Base-by-base conservation (phyloP, 2,888 invertebrate genomes). In the Acheta domesticus region DNA sequence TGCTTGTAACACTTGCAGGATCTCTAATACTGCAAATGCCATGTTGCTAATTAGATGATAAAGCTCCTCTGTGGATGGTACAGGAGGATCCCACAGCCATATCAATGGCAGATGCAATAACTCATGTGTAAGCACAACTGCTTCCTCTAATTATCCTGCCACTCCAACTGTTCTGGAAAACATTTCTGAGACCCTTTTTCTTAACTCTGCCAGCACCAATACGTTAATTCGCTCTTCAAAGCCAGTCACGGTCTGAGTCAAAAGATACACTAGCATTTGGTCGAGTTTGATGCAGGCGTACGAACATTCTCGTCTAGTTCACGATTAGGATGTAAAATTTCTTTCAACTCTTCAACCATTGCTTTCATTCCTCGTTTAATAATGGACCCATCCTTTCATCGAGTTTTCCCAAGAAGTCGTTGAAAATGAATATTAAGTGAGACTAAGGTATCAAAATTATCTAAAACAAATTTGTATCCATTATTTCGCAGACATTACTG, bases 191-290 rank as follows among this genome's bases (percentile, higher is more conserved):
- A 11, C 48, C 62, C 62, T 62, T 62, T n/a, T 62, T 62, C n/a
- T 62, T 62, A n/a, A 62, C n/a, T 14, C 62, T 14, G n/a, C 62
- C n/a, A 14, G 11, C 62, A 19, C 62, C 62, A 4, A 62, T 62
- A 62, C 62, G 62, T 62, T 14, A 19, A 62, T 16, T 16, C 62
- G 62, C 8, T 85, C 87, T 85, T 92, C 91, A 83, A 91, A 89
- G 76, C 88, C 86, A 79, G 89, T 88, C 23, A 91, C 87, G 19
- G 89, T 88, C 83, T 90, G 91, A 75, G 92, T 91, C 80, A 92
- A 90, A 19, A 95, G 86, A 85, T 93, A 96, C 83, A 93, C 87
- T 2, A 91, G 87, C 95, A 96, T 96, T 96, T 96, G 0, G 93
- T 87, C 78, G 93, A 88, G 85, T 93, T 95, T 12, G 62, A 12